Base-by-base conservation (phyloP, 2,888 invertebrate species). In the Lithophane leautieri region DNA sequence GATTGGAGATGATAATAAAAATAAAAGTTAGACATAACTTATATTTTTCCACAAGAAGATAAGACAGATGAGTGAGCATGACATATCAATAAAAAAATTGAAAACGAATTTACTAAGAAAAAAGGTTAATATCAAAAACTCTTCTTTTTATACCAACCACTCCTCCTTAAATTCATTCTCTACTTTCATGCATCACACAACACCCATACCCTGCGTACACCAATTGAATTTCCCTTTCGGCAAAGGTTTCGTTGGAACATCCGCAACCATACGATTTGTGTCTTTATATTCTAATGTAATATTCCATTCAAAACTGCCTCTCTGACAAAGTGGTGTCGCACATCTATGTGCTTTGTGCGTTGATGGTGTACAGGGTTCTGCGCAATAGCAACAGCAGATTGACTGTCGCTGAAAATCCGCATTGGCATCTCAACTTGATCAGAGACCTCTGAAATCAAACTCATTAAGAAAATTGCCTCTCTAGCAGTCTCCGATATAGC, bases 321-420 rank as follows among this genome's bases (percentile, higher is more conserved):
- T 11, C 60, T 60, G 2, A 60, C 11, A 2, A 60, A 60, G 9
- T n/a, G 8, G 16, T 42, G n/a, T n/a, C 8, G 16, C 42, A 42
- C 9, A 42, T 63, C 42, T n/a, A 42, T 42, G 14, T 42, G n/a
- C 16, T 63, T 42, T 42, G n/a, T 42, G 22, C n/a, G 14, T n/a
- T 63, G 42, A 42, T 63, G 42, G 42, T 25, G n/a, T n/a, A 63
- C 62, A 63, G 62, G n/a, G 4, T 63, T n/a, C n/a, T 63, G 9
- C 16, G 62, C 62, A 42, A 62, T 62, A 16, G 42, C 42, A 16
- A 44, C 42, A 63, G 63, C 42, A 63, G 42, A 63, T 44, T 44
- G 42, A 16, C 63, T 63, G 9, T n/a, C 62, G 9, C 56, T 56
- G 14, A 56, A 25, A 2, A 56, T 40, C 14, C 42, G 42, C 40